A percentile compares a stretch with the other conserved stretches of the same genome.
These are phyloP conservation scores for Tauraco hartlaubi DNA, from an alignment of 2,797 vertebrate species.

Conservation along the genomic window DNA sequence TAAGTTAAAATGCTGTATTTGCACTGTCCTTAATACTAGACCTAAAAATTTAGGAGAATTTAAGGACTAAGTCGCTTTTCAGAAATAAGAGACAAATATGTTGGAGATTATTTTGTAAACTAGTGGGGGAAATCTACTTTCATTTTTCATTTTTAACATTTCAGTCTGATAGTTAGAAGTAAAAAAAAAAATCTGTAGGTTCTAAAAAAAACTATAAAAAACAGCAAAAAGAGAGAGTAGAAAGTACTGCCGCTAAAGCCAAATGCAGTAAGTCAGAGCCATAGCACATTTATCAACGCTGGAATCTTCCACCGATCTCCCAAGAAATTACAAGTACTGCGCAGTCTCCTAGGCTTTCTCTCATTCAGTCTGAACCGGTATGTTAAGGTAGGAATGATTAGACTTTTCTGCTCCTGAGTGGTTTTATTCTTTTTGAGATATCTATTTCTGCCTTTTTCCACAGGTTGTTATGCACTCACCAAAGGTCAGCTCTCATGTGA, in stretches of 20 bases:
- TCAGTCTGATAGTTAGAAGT: neutral
- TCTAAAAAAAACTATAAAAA: neutral
- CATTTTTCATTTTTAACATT: neutral
- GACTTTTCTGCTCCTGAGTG: neutral
- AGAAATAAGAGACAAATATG: neutral
- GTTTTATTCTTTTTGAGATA: neutral
- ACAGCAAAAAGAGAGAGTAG: neutral
- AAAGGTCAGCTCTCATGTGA: neutral
- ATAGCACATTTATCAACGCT: neutral
- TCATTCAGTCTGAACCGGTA: neutral
- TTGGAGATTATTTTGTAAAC: neutral
- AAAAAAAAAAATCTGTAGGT: neutral
- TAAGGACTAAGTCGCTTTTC: neutral
- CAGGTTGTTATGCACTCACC: neutral
- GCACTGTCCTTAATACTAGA: neutral
- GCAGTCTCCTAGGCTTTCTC: neutral
- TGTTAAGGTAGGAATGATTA: neutral
- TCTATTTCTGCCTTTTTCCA: neutral
- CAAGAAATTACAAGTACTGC: neutral
- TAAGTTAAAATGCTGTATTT: neutral
- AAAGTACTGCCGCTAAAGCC: neutral
- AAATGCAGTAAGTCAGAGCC: neutral
- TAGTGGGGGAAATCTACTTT: neutral
- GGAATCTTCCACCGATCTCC: neutral
- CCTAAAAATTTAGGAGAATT: neutral